Base-by-base conservation (phyloP, 1,140 invertebrate species). In the Acyrthosiphon pisum region DNA sequence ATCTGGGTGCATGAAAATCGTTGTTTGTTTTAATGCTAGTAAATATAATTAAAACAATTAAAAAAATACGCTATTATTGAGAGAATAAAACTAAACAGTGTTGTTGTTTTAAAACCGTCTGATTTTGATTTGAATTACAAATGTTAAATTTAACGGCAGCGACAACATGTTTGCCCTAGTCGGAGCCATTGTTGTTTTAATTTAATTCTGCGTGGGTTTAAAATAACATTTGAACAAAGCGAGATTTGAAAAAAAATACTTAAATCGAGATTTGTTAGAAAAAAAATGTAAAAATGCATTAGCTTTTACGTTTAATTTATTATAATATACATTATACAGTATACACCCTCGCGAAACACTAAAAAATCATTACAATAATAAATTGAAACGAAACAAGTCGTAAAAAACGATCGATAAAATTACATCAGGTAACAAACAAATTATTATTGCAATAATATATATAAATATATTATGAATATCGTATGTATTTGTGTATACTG, bases 71-170 rank as follows among this genome's bases (percentile, higher is more conserved):
- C 48, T 53, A 89, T 53, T 35, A 89, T 53, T 14, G 30, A 30
- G 37, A 37, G 22, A 89, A 89, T 22, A 53, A 89, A 89, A 89
- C 46, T 44, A 18, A 89, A 50, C 53, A 89, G 87, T 76, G 87
- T 76, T 89, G 48, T 89, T 88, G n/a, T 89, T 89, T 87, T 50
- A 22, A 53, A 89, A 53, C 53, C n/a, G 6, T 87, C 44, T 87
- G 84, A 87, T 84, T 84, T 84, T 26, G 86, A 87, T 89, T 89
- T 89, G 48, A 53, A 53, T 89, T 53, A n/a, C 87, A 50, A 89
- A 89, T 53, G 87, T 2, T 89, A 89, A 53, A 89, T 89, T 89
- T 53, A 89, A 89, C 18, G 48, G 22, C 86, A n/a, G n/a, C 20
- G 87, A n/a, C 20, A n/a, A 48, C 88, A 76, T 76, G n/a, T 35